phyloP scores from a whole-genome alignment of 2,797 vertebrate species.

The Oreortyx pictus region DNA sequence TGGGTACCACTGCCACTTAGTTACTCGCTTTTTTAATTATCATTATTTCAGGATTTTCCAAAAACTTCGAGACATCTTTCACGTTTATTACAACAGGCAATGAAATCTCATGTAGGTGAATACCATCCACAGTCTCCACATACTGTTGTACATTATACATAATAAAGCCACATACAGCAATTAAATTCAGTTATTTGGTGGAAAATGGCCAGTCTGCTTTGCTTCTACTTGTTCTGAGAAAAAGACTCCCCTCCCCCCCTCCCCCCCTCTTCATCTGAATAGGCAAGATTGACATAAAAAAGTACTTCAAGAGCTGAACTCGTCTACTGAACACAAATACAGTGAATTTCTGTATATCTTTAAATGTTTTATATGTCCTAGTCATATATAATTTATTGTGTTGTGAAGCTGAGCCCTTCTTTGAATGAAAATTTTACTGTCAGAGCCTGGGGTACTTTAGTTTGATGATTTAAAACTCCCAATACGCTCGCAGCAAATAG shows the following conservation, averaged over 20 bases:
- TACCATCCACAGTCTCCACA: background rate
- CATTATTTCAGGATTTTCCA: background rate
- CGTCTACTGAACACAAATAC: slow-evolving; percentile 76
- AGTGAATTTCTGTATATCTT: slow-evolving; percentile 82
- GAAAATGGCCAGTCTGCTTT: slow-evolving; percentile 40
- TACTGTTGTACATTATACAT: background rate
- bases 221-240: slow-evolving; percentile 37
- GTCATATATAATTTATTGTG: slow-evolving; percentile 86
- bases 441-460: slow-evolving; percentile 80
- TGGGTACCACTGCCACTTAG: background rate
- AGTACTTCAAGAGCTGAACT: slow-evolving; percentile 76
- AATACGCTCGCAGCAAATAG: slow-evolving; percentile 78
- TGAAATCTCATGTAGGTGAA: background rate
- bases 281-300: slow-evolving; percentile 77
- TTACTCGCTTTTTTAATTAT: background rate
- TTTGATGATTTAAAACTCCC: slow-evolving; percentile 85
- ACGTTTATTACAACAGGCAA: background rate
- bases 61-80: background rate
- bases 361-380: slow-evolving; percentile 85
- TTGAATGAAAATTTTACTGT: slow-evolving; percentile 85
- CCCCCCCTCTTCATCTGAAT: slow-evolving; percentile 59
- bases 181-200: slow-evolving; percentile 40
- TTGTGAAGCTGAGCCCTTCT: slow-evolving; percentile 84
- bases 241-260: background rate
- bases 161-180: background rate